Evolutionary conservation across 2,113 vertebrate genomes (phyloP).

Genomic region (Dendropsophus ebraccatus): DNA sequence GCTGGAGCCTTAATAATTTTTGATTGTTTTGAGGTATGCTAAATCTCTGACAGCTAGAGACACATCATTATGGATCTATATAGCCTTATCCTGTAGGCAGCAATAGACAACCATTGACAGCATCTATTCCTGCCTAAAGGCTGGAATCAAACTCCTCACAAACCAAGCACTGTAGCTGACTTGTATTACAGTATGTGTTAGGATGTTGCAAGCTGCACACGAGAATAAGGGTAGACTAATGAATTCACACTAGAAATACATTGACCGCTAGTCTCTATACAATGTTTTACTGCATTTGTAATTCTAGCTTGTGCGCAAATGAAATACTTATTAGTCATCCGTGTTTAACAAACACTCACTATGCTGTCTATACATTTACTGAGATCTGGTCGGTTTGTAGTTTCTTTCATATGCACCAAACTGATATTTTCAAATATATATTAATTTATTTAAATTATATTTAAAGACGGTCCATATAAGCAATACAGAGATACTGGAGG

Average conservation of each 20-base stretch:
- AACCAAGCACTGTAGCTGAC: not conserved
- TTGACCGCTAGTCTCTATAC: too few species aligned
- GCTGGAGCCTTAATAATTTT: not conserved
- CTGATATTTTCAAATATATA: too few species aligned
- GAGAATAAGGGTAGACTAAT: not conserved
- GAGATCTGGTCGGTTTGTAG: too few species aligned
- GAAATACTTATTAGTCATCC: too few species aligned
- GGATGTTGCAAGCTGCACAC: not conserved
- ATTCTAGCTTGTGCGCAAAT: too few species aligned
- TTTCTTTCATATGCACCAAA: too few species aligned
- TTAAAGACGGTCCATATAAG: too few species aligned
- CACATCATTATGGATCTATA: not conserved
- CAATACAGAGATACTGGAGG: too few species aligned
- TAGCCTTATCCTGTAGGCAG: not conserved
- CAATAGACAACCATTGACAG: not conserved
- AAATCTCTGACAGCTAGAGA: not conserved
- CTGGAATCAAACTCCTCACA: not conserved
- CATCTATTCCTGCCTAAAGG: not conserved
- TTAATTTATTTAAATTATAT: too few species aligned
- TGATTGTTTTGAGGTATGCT: not conserved
- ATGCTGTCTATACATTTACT: too few species aligned
- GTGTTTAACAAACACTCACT: too few species aligned
- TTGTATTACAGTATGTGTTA: not conserved
- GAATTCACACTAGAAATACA: not conserved
- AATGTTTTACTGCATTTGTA: too few species aligned